Conservation (phyloP, 2,797 vertebrate species). For the Sebastes alutus region DNA sequence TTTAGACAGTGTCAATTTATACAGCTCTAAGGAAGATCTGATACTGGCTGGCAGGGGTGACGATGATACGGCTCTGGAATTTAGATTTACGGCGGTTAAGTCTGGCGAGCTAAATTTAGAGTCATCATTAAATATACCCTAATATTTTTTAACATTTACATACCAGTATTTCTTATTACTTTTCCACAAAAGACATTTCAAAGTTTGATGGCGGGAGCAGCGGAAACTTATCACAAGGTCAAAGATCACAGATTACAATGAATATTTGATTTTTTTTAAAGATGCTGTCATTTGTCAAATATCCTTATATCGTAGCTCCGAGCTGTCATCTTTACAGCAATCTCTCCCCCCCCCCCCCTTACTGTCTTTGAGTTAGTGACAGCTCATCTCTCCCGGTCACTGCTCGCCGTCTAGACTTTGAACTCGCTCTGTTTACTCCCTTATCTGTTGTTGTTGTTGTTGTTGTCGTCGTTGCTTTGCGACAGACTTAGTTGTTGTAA, state of each 20-base stretch:
- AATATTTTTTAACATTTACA: constrained; percentile 33
- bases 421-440: constrained; percentile 73
- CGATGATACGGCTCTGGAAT: constrained; percentile 56
- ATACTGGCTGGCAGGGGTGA: constrained; percentile 49
- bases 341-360: not conserved
- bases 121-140: constrained; percentile 40
- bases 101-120: constrained; percentile 44
- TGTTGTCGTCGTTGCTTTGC: constrained; percentile 25
- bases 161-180: not conserved
- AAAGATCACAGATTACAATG: constrained; percentile 81
- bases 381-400: constrained; percentile 78
- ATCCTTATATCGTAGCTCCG: constrained; percentile 53
- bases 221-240: constrained; percentile 57
- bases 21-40: constrained; percentile 67
- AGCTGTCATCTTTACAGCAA: constrained; percentile 68
- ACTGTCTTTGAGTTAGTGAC: constrained; percentile 79
- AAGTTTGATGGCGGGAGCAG: constrained; percentile 53
- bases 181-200: constrained; percentile 39
- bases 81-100: constrained; percentile 37
- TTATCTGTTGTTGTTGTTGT: constrained; percentile 76
- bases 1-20: constrained; percentile 81
- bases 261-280: constrained; percentile 62
- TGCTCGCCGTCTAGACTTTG: constrained; percentile 73
- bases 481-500: constrained; percentile 65
- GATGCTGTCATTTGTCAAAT: constrained; percentile 75